Evolutionary conservation across 2,797 vertebrate species (phyloP).

Genomic region (Aldrovandia affinis): DNA sequence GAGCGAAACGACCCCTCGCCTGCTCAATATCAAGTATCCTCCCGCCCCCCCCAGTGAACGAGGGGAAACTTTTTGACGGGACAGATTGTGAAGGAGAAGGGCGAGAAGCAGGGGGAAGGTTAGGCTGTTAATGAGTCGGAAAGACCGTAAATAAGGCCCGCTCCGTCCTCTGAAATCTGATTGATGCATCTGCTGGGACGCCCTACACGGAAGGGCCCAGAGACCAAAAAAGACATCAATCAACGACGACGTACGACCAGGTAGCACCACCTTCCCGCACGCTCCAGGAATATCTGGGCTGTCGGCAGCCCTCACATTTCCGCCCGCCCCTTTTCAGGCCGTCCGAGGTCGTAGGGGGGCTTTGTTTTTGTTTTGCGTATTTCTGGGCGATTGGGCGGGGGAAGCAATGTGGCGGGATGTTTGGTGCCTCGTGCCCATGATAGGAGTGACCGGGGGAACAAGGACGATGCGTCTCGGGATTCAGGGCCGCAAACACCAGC

Average conservation of each 20-base stretch:
- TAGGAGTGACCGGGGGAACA: background rate
- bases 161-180: conserved; percentile 69
- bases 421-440: too few species aligned
- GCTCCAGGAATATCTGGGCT: conserved; percentile 61
- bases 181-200: conserved; percentile 77
- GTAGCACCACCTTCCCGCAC: conserved; percentile 56
- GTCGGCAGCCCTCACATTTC: conserved; percentile 1
- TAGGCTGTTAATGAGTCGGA: conserved; percentile 69
- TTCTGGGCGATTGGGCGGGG: too few species aligned
- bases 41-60: conserved; percentile 56
- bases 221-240: conserved; percentile 69
- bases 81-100: conserved; percentile 66
- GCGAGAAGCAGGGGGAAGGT: conserved; percentile 48
- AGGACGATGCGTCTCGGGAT: background rate
- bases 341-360: background rate
- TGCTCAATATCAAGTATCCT: conserved; percentile 63
- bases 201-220: conserved; percentile 69
- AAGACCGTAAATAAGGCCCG: conserved; percentile 71
- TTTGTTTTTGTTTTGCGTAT: background rate
- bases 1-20: conserved; percentile 54
- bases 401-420: background rate
- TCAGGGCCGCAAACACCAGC: background rate
- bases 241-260: conserved; percentile 67
- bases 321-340: background rate
- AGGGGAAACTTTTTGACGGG: conserved; percentile 64